Evolutionary conservation across 1,140 invertebrate genomes (phyloP), one percentile per base, ranked within the genome.

Genomic region (Popillia japonica): DNA sequence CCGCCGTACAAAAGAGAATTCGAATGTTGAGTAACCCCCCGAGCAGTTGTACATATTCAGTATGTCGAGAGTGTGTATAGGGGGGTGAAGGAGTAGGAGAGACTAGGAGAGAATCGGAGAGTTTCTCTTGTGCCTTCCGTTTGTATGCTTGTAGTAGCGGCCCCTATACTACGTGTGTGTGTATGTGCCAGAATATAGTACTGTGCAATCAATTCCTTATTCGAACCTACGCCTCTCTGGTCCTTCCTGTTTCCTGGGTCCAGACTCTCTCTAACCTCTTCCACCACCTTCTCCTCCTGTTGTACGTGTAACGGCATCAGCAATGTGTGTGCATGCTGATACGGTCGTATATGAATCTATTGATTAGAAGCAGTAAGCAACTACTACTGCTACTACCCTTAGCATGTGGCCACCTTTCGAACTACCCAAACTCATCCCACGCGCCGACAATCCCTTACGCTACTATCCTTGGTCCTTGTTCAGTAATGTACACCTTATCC

Each of bases 261-360:
- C 78, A 74, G 27, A 34, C 61, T 68, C 61, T 68, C 61, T 68
- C 61, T 68, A 68, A 68, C 61, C 61, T 68, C 61, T 68, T 68
- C 61, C 61, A 22, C 61, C 61, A 27, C 20, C 61, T 68, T 14
- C 61, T 68, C 61, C 61, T 68, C 20, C 61, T 68, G 6, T 23
- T 68, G 61, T 68, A 68, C 61, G 61, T 68, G 61, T 27, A 68
- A 20, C 61, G 61, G 61, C 61, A 68, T 68, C 61, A 61, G 64
- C 77, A 75, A 77, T 81, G 80, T 81, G 80, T 78, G 78, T 81
- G 77, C 77, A 81, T 84, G 83, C 82, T 83, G 81, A 83, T 84
- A 84, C 80, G 79, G 82, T 80, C 81, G 83, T 82, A 80, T 81
- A 82, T 83, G 82, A 84, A 83, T 83, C 81, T 84, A 84, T 84